Base-by-base conservation (phyloP, 2,888 invertebrate genomes). In the Ommatoiulus sabulosus region DNA sequence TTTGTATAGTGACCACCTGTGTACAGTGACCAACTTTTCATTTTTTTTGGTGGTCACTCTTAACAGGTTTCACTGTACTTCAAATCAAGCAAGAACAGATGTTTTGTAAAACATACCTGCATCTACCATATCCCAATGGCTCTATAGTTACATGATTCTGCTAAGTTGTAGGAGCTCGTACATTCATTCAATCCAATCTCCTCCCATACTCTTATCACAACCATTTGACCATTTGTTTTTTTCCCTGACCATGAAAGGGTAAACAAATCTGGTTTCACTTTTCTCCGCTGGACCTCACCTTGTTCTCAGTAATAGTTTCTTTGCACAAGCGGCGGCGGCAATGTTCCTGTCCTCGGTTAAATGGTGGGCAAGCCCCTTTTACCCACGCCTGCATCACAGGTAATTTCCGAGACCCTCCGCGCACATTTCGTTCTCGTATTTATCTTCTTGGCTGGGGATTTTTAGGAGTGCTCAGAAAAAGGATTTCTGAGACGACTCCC, bases 371-470 rank as follows among this genome's bases (percentile, higher is more conserved):
- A 80, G 35, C 35, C 80, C 80, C 35, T 17, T 80, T 72, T 35
- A 24, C 80, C 80, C 80, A 80, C 80, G 80, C 80, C 80, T 80
- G 80, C 35, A 35, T 80, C 35, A 4, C 80, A 24, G 80, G 12
- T 43, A 15, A 43, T 80, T 35, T 43, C 35, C 35, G 15, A 52
- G 52, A 52, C 52, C 52, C 52, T 52, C 52, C 52, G 35, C 35
- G 80, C 80, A 35, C 24, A 80, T 80, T 80, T 80, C 80, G 15
- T 15, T 80, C 35, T 80, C 80, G 35, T 80, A 80, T 80, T 80
- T 80, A 80, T 80, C 80, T 80, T 80, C 80, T 35, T 80, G 80
- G 35, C 80, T 80, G 80, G 80, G 24, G 80, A 80, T 80, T 80
- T 72, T 80, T 80, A 80, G 80, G 80, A 80, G 80, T 43, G 80